phyloP scores from a whole-genome alignment of 2,888 invertebrate species.

The Harmothoe impar region DNA sequence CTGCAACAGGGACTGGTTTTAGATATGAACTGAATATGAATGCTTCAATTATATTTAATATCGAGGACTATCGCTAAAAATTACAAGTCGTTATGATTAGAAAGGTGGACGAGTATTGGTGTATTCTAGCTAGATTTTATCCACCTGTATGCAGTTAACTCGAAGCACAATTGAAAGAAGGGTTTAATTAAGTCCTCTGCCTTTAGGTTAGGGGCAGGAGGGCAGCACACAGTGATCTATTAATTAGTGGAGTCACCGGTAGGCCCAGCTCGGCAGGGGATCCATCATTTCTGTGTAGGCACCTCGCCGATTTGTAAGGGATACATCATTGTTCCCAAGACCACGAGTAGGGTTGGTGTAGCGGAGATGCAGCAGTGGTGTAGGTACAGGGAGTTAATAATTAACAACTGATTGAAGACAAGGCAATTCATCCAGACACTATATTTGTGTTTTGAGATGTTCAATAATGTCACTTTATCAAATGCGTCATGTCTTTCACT shows the following conservation, averaged over 20 bases:
- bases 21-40: too few species aligned
- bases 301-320: constrained; percentile 3
- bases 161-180: background rate
- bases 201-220: background rate
- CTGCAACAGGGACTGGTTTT: background rate
- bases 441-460: background rate
- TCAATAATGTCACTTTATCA: background rate
- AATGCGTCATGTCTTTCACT: background rate
- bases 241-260: constrained; percentile 1
- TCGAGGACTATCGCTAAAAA: too few species aligned
- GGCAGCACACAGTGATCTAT: constrained; percentile 37
- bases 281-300: constrained; percentile 9
- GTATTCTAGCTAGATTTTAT: too few species aligned
- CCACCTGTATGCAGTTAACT: too few species aligned
- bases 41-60: too few species aligned
- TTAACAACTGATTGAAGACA: background rate
- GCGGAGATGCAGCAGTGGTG: background rate
- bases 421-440: too few species aligned
- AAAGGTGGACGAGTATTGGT: too few species aligned
- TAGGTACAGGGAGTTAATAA: background rate
- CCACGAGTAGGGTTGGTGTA: background rate
- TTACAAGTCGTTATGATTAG: too few species aligned
- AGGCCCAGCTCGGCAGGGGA: background rate
- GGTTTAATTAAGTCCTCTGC: background rate
- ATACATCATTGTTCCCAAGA: constrained; percentile 34